Evolutionary conservation across 2,113 vertebrate species (phyloP).

Genomic region (Scolopax mira): DNA sequence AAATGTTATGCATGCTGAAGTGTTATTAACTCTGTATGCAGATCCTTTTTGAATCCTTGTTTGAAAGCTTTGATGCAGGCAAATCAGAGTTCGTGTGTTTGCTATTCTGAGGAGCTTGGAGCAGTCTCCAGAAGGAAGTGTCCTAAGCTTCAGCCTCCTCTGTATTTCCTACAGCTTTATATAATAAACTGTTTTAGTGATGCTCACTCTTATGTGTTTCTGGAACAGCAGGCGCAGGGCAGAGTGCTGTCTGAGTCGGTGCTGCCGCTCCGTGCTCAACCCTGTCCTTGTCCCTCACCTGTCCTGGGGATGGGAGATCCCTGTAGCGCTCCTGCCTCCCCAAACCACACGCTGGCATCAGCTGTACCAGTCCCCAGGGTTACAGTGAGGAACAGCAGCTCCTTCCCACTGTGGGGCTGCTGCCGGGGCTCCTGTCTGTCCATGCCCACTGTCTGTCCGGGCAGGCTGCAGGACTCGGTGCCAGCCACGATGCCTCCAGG

Average conservation of each 20-base stretch:
- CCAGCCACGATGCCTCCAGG: rapidly evolving
- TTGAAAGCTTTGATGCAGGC: constrained; percentile 83
- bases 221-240: neutral
- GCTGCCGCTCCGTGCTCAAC: neutral
- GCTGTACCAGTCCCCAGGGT: rapidly evolving
- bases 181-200: constrained; percentile 71
- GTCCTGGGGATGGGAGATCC: rapidly evolving
- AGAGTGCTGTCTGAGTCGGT: rapidly evolving
- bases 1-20: constrained; percentile 65
- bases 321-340: rapidly evolving
- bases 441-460: rapidly evolving
- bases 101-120: constrained; percentile 35
- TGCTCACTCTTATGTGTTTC: neutral
- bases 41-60: constrained; percentile 13
- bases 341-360: neutral
- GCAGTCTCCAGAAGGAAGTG: constrained; percentile 22
- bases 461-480: neutral
- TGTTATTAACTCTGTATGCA: constrained; percentile 34
- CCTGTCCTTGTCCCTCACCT: neutral
- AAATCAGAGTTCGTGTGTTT: constrained; percentile 77
- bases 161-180: constrained; percentile 67
- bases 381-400: neutral
- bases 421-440: neutral
- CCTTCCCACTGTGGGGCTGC: neutral
- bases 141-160: constrained; percentile 61